Evolutionary conservation across 30 jellyfish, hydroid and myxozoan genomes (phyloP), one percentile per base, ranked within the genome.

Genomic region (Aurelia aurita): DNA sequence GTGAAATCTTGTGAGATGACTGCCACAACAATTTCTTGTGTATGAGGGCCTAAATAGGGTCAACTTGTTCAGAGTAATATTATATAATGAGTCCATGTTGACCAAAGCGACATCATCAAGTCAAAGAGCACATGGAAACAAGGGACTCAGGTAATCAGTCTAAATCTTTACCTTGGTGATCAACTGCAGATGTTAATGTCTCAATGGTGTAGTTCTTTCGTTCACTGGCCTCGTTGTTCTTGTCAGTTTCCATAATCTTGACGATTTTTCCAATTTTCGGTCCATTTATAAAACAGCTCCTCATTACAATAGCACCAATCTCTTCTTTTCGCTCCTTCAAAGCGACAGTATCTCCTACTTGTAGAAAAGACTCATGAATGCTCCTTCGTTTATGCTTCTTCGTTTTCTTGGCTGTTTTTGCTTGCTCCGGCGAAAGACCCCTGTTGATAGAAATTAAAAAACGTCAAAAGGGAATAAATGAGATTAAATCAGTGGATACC

Each of bases 341-440:
- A 23, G 93, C 87, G 6, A 92, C 98, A 6, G 67, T 62, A 76
- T 92, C 98, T 7, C 98, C 98, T 29, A 87, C 60, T 55, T 86
- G 59, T 18, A 92, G 43, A 3, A 44, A 89, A 2, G 45, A 45
- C 22, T 87, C 83, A 8, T 44, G 58, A 28, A 35, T n/a, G 57
- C 35, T 26, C 58, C 79, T 73, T 15, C 57, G 67, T n/a, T 72
- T 6, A 6, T 60, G 72, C 58, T 49, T 74, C 43, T 53, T 75
- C 25, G 49, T 14, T 23, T 71, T 69, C 55, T 62, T 45, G 35
- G 47, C 51, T 71, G 46, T 76, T 21, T 84, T 58, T 72, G 65
- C 73, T 21, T 70, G 70, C 21, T 94, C 90, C 1, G 98, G 98
- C 23, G 97, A 79, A 15, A 92, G 93, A 15, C 98, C 98, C 98